phyloP scores from a whole-genome alignment of 2,113 vertebrate species.

The Chrysochloris asiatica region DNA sequence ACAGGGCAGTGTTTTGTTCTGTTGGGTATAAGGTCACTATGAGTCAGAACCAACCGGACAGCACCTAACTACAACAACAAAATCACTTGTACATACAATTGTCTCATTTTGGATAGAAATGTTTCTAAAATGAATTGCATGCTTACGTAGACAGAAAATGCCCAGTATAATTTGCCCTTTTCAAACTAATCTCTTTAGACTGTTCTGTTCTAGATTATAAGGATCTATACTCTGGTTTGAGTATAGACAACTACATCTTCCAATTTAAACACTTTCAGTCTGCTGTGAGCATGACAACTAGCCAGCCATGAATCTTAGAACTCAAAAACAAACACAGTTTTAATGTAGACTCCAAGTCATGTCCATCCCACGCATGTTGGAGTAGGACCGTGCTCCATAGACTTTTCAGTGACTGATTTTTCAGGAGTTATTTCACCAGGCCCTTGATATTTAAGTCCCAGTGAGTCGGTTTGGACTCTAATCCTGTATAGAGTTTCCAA shows the following conservation, averaged over 20 bases:
- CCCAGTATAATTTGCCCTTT: not conserved
- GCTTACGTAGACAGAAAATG: not conserved
- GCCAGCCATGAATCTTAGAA: not conserved
- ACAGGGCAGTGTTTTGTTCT: no score
- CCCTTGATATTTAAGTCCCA: no score
- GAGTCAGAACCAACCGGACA: no score
- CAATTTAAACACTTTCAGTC: conserved; percentile 33
- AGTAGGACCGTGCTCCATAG: no score
- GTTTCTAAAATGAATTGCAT: not conserved
- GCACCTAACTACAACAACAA: no score
- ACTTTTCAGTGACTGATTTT: not conserved
- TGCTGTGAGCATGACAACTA: not conserved
- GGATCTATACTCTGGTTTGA: not conserved
- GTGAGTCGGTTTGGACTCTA: no score
- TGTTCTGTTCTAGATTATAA: not conserved
- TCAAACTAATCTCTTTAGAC: not conserved
- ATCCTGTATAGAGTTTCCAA: not conserved
- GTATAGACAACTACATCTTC: not conserved
- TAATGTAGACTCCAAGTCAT: not conserved
- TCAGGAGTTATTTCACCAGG: no score
- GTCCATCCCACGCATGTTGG: not conserved
- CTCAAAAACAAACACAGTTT: not conserved
- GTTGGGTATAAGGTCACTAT: no score
- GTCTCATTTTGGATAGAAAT: not conserved
- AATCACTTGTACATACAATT: not conserved